Percentiles rank a stretch among this genome's conserved stretches.
phyloP scores from a whole-genome alignment of 1,140 invertebrate genomes.

The Megalopta genalis region DNA sequence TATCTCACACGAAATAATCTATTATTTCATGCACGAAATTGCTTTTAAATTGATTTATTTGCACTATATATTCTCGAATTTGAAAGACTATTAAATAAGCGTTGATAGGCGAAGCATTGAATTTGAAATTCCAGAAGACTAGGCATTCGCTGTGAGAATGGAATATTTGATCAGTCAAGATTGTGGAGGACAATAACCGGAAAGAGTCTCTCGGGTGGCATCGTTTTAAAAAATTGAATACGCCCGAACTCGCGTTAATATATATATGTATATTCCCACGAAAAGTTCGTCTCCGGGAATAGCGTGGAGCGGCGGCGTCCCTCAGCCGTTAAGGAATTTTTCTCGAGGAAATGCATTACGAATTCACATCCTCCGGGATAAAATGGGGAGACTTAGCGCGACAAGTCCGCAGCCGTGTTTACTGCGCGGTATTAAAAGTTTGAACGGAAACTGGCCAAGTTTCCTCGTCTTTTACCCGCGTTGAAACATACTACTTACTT shows the following conservation, averaged over 20 bases:
- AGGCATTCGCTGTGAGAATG: not conserved
- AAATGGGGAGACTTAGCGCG: not conserved
- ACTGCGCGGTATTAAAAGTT: constrained; percentile 19
- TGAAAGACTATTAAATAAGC: no score
- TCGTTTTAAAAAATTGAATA: not conserved
- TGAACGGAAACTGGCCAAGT: constrained; percentile 9
- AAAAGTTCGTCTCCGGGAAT: not conserved
- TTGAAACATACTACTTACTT: not conserved
- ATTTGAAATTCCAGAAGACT: no score
- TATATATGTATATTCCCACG: not conserved
- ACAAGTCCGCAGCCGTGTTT: constrained; percentile 15
- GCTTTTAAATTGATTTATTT: no score
- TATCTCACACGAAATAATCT: no score
- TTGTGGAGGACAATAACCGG: not conserved
- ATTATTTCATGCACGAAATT: no score
- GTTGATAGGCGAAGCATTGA: no score
- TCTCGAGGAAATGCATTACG: not conserved
- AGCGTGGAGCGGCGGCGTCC: not conserved
- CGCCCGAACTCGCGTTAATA: not conserved
- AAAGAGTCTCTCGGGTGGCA: not conserved
- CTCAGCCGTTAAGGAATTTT: not conserved
- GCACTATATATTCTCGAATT: no score
- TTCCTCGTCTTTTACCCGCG: not conserved
- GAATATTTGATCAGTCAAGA: not conserved
- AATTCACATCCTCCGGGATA: constrained; percentile 13